These are phyloP conservation scores for Rhabdophis nuchalis DNA, from an alignment of 2,797 vertebrate species.

Conservation along the genomic window DNA sequence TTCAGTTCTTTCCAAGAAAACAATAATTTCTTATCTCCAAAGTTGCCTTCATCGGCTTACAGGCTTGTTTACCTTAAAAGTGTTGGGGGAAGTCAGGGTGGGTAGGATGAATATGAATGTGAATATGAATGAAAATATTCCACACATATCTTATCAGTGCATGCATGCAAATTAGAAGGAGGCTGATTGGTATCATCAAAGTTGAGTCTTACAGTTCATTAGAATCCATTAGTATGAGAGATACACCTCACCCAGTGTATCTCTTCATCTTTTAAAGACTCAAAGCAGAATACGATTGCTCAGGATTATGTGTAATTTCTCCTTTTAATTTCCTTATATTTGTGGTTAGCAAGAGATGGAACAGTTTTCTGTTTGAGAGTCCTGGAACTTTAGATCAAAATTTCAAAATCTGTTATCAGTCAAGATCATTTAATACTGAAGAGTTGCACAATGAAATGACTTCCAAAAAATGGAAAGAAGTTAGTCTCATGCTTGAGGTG, in stretches of 20 bases:
- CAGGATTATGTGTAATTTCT: constrained; percentile 4
- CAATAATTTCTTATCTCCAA: neutral
- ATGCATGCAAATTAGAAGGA: neutral
- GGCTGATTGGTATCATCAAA: constrained; percentile 29
- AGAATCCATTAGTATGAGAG: neutral
- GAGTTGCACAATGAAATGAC: neutral
- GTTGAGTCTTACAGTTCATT: neutral
- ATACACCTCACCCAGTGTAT: neutral
- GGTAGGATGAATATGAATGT: neutral
- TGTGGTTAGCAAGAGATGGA: neutral
- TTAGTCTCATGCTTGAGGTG: neutral
- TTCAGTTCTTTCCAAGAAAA: neutral
- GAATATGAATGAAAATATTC: neutral
- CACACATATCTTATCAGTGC: neutral
- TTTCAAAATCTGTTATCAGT: neutral
- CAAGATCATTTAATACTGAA: neutral
- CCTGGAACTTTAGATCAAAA: neutral
- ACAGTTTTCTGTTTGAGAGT: neutral
- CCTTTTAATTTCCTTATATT: neutral
- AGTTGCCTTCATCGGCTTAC: neutral
- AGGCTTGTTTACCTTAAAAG: neutral
- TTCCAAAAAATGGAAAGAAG: neutral
- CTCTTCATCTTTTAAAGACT: constrained; percentile 5
- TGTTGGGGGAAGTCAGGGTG: neutral
- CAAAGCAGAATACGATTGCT: neutral